phyloP scores from a whole-genome alignment of 2,797 vertebrate genomes.

The Cossypha dichroa region DNA sequence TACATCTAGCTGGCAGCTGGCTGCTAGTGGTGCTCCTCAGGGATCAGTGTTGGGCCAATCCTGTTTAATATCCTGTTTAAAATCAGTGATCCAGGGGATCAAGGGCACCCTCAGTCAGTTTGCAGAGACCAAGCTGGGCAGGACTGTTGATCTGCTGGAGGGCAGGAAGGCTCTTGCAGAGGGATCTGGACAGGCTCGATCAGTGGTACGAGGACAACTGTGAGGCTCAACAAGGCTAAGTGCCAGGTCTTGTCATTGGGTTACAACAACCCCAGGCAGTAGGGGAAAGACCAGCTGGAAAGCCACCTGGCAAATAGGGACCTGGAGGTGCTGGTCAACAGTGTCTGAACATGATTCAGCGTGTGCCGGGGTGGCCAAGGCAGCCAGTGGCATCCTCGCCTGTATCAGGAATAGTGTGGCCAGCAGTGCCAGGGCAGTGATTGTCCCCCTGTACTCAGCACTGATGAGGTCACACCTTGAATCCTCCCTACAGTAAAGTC shows the following conservation, averaged over 20 bases:
- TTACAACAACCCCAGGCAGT: background rate
- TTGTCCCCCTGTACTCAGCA: background rate
- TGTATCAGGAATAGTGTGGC: background rate
- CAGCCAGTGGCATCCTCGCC: background rate
- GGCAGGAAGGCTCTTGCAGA: background rate
- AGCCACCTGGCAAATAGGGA: background rate
- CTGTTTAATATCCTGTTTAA: background rate
- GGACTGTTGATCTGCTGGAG: background rate
- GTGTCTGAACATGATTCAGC: background rate
- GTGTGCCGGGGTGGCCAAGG: background rate
- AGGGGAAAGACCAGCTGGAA: background rate
- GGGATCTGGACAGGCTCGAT: background rate
- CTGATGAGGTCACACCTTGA: background rate
- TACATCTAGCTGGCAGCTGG: background rate
- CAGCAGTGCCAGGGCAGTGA: background rate
- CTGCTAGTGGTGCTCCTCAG: background rate
- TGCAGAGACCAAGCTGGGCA: fast-evolving
- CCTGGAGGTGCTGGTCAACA: too few relatives aligned
- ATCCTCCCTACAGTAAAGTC: background rate
- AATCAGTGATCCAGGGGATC: background rate
- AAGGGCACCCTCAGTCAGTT: background rate
- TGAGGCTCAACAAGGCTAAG: background rate
- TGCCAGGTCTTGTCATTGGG: background rate
- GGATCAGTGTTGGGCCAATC: background rate
- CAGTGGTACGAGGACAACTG: background rate